Evolutionary conservation across 2,113 vertebrate species (phyloP), one percentile per base, ranked within the genome.

Genomic region (Danionella cerebrum): DNA sequence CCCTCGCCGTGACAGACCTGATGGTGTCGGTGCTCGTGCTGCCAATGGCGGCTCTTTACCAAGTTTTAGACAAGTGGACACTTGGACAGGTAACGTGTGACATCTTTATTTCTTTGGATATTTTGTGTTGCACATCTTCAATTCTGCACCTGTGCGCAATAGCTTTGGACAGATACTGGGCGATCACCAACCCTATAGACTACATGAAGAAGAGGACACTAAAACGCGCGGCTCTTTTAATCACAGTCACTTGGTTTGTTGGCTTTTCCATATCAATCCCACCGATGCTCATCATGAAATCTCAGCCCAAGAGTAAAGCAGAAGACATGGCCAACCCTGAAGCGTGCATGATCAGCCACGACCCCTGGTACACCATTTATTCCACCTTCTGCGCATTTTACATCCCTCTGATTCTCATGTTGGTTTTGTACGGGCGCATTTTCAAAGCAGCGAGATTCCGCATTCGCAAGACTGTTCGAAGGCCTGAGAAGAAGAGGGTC

Each of bases 11-110:
- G 63, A 95, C 96, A 14, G 96, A 98, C 81, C 89, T 98, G 73
- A 94, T 96, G 96, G 96, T 98, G 67, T 98, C 96, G n/a, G 94
- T 98, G 76, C 84, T 98, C 63, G 96, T 98, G 69, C 83, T 98
- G 77, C 96, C 96, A 68, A 98, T 98, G 95, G 96, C 96, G 5
- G 94, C 94, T 10, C 86, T 96, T n/a, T 93, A 98, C 82, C 95
- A 98, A 80, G 94, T 98, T 39, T 81, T 98, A 69, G 92, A 95
- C 86, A 90, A 92, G 60, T 98, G 96, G 96, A 97, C 94, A 1
- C 91, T 98, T 19, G 96, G 96, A 0, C 91, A 95, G 76, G 84
- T 94, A 45, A 90, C 89, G 19, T 98, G 96, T 71, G 94, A 98
- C 73, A 92, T 98, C 68, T 98, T 98, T 83, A 94, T 96, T 76